phyloP scores from a whole-genome alignment of 2,797 vertebrate species.

The Coranthus polyacanthus region DNA sequence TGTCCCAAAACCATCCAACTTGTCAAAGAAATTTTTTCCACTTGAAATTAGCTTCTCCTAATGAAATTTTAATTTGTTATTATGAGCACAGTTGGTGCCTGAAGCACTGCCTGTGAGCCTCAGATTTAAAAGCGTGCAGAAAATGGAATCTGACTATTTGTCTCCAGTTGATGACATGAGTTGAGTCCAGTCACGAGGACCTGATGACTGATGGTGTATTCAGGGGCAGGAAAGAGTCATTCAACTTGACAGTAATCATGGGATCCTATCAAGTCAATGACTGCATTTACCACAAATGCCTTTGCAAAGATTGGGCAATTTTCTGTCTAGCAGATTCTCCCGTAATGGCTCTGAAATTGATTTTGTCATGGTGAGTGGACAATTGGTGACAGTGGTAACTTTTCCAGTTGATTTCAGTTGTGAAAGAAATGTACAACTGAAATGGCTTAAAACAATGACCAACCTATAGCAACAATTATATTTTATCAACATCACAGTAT shows the following conservation, averaged over 20 bases:
- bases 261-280: slow-evolving; percentile 61
- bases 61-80: slow-evolving; percentile 77
- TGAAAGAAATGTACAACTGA: too few species aligned
- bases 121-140: slow-evolving; percentile 65
- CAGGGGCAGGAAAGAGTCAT: slow-evolving; percentile 42
- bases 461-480: too few species aligned
- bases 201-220: slow-evolving; percentile 29
- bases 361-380: slow-evolving; percentile 26
- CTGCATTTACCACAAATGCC: slow-evolving; percentile 60
- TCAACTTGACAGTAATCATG: slow-evolving; percentile 65
- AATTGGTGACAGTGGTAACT: too few species aligned
- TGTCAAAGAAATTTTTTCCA: slow-evolving; percentile 63
- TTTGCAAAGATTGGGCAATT: slow-evolving; percentile 65
- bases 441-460: too few species aligned
- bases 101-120: slow-evolving; percentile 56
- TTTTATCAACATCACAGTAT: too few species aligned
- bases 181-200: slow-evolving; percentile 21
- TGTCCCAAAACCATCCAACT: slow-evolving; percentile 63
- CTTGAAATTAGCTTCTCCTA: slow-evolving; percentile 65
- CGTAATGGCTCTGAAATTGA: slow-evolving; percentile 55
- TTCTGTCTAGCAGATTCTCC: slow-evolving; percentile 44
- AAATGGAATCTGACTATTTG: slow-evolving; percentile 57
- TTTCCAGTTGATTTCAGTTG: too few species aligned
- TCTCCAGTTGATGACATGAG: slow-evolving; percentile 37
- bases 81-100: slow-evolving; percentile 61